phyloP scores from a whole-genome alignment of 1,140 invertebrate species.

The Drosophila nikananu region DNA sequence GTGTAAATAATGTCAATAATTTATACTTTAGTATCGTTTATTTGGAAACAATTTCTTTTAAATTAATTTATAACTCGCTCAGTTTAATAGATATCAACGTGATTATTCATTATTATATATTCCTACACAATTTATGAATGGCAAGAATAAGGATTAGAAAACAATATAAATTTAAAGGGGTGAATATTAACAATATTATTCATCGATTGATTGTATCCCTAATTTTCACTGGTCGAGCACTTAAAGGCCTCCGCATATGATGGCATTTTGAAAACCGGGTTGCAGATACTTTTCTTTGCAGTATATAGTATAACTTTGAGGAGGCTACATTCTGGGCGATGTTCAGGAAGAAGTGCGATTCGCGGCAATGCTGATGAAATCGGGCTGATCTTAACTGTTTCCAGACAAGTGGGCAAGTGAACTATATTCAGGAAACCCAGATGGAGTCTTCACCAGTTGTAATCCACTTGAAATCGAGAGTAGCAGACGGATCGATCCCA shows the following conservation, averaged over 20 bases:
- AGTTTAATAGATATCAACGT: too few relatives aligned
- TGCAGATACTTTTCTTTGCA: background rate
- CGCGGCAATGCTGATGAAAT: background rate
- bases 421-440: background rate
- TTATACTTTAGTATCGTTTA: background rate
- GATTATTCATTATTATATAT: too few relatives aligned
- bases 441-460: background rate
- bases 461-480: background rate
- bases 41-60: too few relatives aligned
- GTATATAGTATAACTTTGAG: background rate
- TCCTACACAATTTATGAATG: too few relatives aligned
- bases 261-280: background rate
- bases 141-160: too few relatives aligned
- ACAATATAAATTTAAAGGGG: too few relatives aligned
- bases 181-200: too few relatives aligned
- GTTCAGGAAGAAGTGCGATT: background rate
- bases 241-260: background rate
- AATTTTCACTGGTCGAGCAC: background rate
- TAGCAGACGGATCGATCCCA: background rate
- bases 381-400: too few relatives aligned
- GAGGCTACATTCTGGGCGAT: background rate
- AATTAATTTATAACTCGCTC: background rate
- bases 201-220: too few relatives aligned
- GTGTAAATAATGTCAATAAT: background rate
- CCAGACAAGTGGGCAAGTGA: slow-evolving; percentile 4